A percentile compares a stretch with the other conserved stretches of the same genome.
Evolutionary conservation across 1,140 invertebrate species (phyloP).

Genomic region (Zaprionus inermis): DNA sequence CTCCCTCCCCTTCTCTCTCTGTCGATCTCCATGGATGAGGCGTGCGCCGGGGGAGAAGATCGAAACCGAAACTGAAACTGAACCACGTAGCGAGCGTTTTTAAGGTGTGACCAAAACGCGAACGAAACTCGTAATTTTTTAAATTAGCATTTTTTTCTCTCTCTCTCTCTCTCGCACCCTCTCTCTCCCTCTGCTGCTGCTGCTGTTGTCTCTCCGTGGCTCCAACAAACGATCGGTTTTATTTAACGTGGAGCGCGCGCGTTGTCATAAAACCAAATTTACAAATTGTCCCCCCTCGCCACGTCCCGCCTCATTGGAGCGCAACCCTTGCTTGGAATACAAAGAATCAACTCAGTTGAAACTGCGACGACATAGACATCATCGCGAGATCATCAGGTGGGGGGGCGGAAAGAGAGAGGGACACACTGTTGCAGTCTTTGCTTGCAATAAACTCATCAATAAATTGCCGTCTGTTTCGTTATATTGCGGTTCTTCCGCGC

Average conservation of each 20-base stretch:
- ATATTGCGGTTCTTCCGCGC: slow-evolving; percentile 49
- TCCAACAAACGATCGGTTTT: slow-evolving; percentile 21
- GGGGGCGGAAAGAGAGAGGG: background rate
- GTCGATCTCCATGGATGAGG: background rate
- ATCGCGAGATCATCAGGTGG: slow-evolving; percentile 51
- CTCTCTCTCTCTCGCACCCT: background rate
- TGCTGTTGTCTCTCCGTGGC: background rate
- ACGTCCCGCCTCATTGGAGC: too few relatives aligned
- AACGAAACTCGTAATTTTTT: slow-evolving; percentile 83
- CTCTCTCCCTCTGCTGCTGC: background rate
- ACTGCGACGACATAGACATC: slow-evolving; percentile 74
- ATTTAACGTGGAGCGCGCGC: slow-evolving; percentile 51
- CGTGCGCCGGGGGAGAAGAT: background rate
- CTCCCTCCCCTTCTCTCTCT: too few relatives aligned
- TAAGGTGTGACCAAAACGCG: slow-evolving; percentile 83
- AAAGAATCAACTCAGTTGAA: slow-evolving; percentile 74
- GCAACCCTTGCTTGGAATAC: slow-evolving; percentile 27
- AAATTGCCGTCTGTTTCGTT: slow-evolving; percentile 77
- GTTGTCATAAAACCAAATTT: slow-evolving; percentile 83
- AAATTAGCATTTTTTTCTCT: slow-evolving; percentile 79
- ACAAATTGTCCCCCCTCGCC: slow-evolving; percentile 71
- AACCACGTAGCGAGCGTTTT: slow-evolving; percentile 58
- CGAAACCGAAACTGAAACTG: slow-evolving; percentile 11
- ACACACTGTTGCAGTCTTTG: slow-evolving; percentile 31
- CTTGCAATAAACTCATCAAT: slow-evolving; percentile 84